Evolutionary conservation across 1,140 invertebrate genomes (phyloP).

Genomic region (Aleiodes sp.): DNA sequence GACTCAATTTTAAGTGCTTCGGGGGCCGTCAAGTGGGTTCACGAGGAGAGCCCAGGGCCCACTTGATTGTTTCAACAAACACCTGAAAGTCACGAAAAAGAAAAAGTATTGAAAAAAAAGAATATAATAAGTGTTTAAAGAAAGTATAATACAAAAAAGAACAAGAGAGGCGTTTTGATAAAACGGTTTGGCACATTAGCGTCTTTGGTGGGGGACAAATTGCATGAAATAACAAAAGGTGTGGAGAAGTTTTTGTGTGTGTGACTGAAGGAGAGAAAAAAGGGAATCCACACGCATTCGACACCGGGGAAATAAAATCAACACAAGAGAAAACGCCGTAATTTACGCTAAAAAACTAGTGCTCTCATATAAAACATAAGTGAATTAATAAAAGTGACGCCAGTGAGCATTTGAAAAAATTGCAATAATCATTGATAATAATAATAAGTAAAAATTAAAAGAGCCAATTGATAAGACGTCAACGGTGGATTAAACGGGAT

Average conservation of each 20-base stretch:
- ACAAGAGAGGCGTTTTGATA: too few species aligned
- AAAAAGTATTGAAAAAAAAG: neutral
- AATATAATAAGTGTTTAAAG: too few species aligned
- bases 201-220: too few species aligned
- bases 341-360: neutral
- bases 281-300: too few species aligned
- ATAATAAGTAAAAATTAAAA: constrained; percentile 25
- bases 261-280: too few species aligned
- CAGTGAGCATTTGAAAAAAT: neutral
- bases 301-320: neutral
- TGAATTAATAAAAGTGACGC: too few species aligned
- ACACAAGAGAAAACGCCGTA: neutral
- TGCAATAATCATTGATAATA: neutral
- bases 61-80: constrained; percentile 31
- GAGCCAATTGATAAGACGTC: neutral
- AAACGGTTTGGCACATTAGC: too few species aligned
- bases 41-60: constrained; percentile 41
- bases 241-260: too few species aligned
- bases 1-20: constrained; percentile 14
- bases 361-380: neutral
- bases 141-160: too few species aligned
- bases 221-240: too few species aligned
- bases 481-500: constrained; percentile 33
- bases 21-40: constrained; percentile 44
- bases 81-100: neutral